Conservation (phyloP, 2,113 vertebrate species). For the Rhea pennata region DNA sequence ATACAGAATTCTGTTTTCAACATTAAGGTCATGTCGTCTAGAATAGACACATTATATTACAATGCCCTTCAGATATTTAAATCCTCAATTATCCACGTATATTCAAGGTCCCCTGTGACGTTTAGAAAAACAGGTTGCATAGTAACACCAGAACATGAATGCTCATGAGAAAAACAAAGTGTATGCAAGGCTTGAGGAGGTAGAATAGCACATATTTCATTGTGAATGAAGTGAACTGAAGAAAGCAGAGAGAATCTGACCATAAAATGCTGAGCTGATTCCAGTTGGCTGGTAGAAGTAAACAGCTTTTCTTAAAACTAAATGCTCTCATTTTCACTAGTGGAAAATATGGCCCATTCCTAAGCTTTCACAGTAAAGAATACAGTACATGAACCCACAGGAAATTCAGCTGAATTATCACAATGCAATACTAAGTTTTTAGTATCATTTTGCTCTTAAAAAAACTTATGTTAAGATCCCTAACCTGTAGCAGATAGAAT, state of each 20-base stretch:
- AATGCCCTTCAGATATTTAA: conserved; percentile 19
- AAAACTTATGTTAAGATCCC: not conserved
- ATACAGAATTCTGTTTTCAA: not conserved
- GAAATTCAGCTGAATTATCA: not conserved
- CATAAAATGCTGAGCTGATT: not conserved
- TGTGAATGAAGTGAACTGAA: not conserved
- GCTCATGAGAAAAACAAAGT: not conserved
- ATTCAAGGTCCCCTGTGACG: not conserved
- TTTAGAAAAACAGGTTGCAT: not conserved
- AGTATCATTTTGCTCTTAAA: not conserved
- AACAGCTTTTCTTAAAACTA: not conserved
- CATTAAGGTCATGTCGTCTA: not conserved
- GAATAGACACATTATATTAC: not conserved
- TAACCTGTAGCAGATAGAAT: not conserved
- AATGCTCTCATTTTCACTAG: not conserved
- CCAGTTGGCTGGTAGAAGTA: not conserved
- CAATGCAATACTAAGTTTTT: not conserved
- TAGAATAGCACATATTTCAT: not conserved
- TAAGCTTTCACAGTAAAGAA: not conserved
- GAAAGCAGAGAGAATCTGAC: not conserved
- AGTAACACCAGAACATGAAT: not conserved
- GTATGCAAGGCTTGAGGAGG: not conserved
- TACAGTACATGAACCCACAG: not conserved
- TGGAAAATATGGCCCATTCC: not conserved
- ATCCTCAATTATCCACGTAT: conserved; percentile 5